phyloP scores from a whole-genome alignment of 2,113 vertebrate species.

The Mungos mungo region DNA sequence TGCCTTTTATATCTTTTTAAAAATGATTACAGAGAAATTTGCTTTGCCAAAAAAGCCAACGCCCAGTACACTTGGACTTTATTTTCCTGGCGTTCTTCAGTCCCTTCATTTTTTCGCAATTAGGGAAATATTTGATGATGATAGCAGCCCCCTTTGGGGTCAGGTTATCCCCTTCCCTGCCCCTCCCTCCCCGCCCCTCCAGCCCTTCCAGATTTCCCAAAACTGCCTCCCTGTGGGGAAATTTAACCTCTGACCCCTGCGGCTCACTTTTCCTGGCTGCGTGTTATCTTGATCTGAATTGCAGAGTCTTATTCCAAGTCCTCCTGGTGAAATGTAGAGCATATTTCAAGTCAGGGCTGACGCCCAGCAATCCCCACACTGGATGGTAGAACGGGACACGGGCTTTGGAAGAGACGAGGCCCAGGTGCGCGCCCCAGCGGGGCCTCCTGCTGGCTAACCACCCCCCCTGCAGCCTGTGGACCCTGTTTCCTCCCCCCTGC shows the following conservation, averaged over 20 bases:
- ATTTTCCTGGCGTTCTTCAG: constrained; percentile 64
- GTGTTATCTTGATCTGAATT: background rate
- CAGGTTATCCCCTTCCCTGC: background rate
- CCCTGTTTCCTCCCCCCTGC: background rate
- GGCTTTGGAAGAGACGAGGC: too few relatives aligned
- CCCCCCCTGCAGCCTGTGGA: fast-evolving
- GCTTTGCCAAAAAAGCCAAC: constrained; percentile 55
- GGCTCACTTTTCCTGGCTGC: fast-evolving
- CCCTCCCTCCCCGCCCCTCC: background rate
- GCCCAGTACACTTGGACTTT: background rate
- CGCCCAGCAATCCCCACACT: fast-evolving
- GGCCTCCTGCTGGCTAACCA: fast-evolving
- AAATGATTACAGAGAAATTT: constrained; percentile 56
- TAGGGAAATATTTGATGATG: constrained; percentile 24
- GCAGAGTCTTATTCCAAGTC: background rate
- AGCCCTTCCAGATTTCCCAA: background rate
- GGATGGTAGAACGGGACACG: fast-evolving
- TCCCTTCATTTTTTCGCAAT: constrained; percentile 55
- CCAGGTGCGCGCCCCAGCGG: background rate
- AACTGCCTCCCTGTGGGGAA: background rate
- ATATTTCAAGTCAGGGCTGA: fast-evolving
- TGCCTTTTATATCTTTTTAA: constrained; percentile 44
- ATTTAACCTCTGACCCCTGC: fast-evolving
- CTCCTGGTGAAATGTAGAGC: fast-evolving
- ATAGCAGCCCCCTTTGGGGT: background rate